Percentiles rank a stretch among this genome's conserved stretches.
These are phyloP conservation scores for Epistrophella euchroma DNA, from an alignment of 2,888 invertebrate species.

Conservation along the genomic window DNA sequence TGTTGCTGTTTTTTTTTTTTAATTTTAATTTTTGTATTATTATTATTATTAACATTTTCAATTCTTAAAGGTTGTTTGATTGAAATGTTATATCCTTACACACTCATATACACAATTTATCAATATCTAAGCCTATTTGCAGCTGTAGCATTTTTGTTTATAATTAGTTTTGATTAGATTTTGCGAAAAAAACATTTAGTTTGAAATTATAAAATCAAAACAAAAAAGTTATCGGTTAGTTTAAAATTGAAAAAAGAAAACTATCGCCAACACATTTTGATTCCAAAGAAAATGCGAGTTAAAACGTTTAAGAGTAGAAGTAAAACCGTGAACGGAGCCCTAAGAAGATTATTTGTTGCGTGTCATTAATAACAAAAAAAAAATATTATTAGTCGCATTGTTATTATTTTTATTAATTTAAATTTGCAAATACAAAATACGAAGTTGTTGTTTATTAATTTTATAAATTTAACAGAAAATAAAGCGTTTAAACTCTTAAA, in stretches of 20 bases:
- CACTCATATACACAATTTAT: constrained; percentile 60
- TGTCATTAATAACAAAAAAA: constrained; percentile 2
- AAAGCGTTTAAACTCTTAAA: constrained; percentile 80
- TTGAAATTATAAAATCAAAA: constrained; percentile 55
- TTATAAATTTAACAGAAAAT: constrained; percentile 48
- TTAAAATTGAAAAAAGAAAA: constrained; percentile 43
- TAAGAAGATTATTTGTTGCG: constrained; percentile 1
- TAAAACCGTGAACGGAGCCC: constrained; percentile 42
- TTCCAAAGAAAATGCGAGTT: constrained; percentile 37
- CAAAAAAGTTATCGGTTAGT: constrained; percentile 60
- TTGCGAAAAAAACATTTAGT: constrained; percentile 37
- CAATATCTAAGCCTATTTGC: constrained; percentile 62
- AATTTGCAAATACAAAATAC: constrained; percentile 55
- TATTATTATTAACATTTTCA: constrained; percentile 24
- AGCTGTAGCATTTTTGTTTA: constrained; percentile 69
- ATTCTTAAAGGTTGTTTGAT: constrained; percentile 26
- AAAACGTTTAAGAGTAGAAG: constrained; percentile 39
- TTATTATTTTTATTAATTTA: constrained; percentile 30
- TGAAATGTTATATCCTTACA: constrained; percentile 47
- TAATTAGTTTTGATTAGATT: constrained; percentile 77
- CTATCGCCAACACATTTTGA: constrained; percentile 60
- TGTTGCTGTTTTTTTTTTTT: constrained; percentile 52
- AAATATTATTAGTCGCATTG: constrained; percentile 50
- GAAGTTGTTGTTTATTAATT: constrained; percentile 81
- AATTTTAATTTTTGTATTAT: constrained; percentile 11